Evolutionary conservation across 2,113 vertebrate genomes (phyloP).

Genomic region (Mixornis gularis): DNA sequence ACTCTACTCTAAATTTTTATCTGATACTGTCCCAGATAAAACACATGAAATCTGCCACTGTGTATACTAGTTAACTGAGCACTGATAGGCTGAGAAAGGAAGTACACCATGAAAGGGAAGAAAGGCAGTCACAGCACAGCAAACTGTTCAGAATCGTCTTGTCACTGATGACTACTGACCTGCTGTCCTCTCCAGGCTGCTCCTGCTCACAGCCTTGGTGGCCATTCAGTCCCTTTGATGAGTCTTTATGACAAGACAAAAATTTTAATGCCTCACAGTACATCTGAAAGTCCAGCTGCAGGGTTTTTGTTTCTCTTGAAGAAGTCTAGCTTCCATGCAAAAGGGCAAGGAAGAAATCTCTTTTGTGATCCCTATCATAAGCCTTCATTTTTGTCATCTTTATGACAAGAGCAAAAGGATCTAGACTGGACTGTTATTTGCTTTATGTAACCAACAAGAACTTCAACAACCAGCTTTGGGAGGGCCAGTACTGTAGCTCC

Average conservation of each 20-base stretch:
- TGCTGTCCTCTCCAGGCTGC: neutral
- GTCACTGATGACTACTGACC: neutral
- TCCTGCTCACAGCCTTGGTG: neutral
- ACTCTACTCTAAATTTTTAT: neutral
- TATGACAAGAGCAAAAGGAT: neutral
- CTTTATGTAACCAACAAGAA: neutral
- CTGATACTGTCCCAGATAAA: neutral
- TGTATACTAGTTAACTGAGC: neutral
- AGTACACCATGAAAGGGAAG: neutral
- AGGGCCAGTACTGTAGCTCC: neutral
- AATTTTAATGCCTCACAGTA: neutral
- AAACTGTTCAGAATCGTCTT: neutral
- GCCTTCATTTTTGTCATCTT: neutral
- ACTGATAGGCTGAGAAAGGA: neutral
- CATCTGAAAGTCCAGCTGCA: neutral
- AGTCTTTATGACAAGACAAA: neutral
- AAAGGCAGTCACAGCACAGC: neutral
- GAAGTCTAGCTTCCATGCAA: neutral
- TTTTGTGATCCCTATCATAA: neutral
- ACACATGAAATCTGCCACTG: neutral
- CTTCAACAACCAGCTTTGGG: neutral
- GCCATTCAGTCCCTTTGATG: neutral
- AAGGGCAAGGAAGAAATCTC: neutral
- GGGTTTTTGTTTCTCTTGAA: neutral
- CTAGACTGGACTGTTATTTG: neutral